Evolutionary conservation across 2,888 invertebrate genomes (phyloP).

Genomic region (Drosophila kanekoi): DNA sequence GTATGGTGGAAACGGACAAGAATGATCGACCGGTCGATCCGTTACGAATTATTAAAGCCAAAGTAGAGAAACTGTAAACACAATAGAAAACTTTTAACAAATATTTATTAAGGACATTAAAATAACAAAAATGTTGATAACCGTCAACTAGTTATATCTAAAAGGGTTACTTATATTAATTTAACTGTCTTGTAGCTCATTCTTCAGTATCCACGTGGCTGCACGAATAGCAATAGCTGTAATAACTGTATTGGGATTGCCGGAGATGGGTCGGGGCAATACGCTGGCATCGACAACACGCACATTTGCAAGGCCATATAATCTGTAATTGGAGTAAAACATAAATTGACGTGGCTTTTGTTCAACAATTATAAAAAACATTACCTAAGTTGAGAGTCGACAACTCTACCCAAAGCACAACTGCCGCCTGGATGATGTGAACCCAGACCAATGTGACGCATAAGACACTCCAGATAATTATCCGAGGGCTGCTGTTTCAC

Average conservation of each 20-base stretch:
- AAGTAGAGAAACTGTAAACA: constrained; percentile 82
- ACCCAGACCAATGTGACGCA: constrained; percentile 88
- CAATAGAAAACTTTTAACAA: not conserved
- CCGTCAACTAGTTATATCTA: not conserved
- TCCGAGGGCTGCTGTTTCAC: constrained; percentile 83
- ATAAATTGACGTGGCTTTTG: not conserved
- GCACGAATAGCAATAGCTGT: constrained; percentile 89
- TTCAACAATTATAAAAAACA: not conserved
- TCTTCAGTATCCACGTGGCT: constrained; percentile 86
- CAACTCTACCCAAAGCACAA: constrained; percentile 91
- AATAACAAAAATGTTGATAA: constrained; percentile 15
- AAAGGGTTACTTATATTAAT: not conserved
- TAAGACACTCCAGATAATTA: constrained; percentile 88
- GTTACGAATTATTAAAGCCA: constrained; percentile 90
- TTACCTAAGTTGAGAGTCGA: constrained; percentile 89
- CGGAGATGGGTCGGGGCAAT: constrained; percentile 91
- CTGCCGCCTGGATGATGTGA: constrained; percentile 94
- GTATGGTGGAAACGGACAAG: constrained; percentile 96
- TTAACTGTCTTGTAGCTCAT: constrained; percentile 80
- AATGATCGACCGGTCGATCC: constrained; percentile 96
- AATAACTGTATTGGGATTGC: constrained; percentile 90
- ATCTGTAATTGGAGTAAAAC: constrained; percentile 84
- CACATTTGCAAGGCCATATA: constrained; percentile 88
- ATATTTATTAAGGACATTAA: constrained; percentile 5
- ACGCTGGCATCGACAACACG: constrained; percentile 93